phyloP scores from a whole-genome alignment of 2,797 vertebrate species.

The Poeciliopsis gracilis region DNA sequence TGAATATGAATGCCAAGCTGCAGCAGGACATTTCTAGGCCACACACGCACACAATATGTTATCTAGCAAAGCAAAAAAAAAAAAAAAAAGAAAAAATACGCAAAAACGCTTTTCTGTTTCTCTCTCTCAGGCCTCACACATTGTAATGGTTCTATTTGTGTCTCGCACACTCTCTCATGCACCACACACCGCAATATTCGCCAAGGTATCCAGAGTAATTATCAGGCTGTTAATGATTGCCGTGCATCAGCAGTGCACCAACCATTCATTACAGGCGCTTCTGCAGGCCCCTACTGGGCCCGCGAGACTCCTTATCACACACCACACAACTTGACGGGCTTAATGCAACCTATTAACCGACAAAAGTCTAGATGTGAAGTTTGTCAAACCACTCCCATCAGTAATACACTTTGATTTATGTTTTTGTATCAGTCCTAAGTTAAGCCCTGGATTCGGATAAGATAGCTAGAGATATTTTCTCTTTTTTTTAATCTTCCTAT shows the following conservation, averaged over 20 bases:
- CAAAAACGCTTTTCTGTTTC: constrained; percentile 70
- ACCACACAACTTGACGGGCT: constrained; percentile 83
- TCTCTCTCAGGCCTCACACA: constrained; percentile 72
- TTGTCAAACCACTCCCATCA: constrained; percentile 54
- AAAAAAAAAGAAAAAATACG: constrained; percentile 50
- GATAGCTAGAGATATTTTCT: constrained; percentile 25
- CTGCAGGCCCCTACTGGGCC: constrained; percentile 80
- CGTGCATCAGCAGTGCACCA: constrained; percentile 84
- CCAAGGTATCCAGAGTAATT: constrained; percentile 91
- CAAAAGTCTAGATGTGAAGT: constrained; percentile 78
- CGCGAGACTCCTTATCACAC: constrained; percentile 80
- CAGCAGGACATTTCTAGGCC: constrained; percentile 65
- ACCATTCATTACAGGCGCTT: constrained; percentile 89
- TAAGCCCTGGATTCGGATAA: constrained; percentile 56
- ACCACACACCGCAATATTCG: constrained; percentile 49
- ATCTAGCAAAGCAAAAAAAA: constrained; percentile 58
- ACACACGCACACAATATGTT: constrained; percentile 49
- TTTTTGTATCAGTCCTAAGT: constrained; percentile 62
- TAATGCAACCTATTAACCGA: constrained; percentile 91
- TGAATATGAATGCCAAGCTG: constrained; percentile 54
- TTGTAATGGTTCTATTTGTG: constrained; percentile 72
- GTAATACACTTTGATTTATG: constrained; percentile 67
- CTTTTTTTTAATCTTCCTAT: constrained; percentile 52
- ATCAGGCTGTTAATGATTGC: constrained; percentile 89
- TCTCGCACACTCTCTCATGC: constrained; percentile 66